A percentile compares a stretch with the other conserved stretches of the same genome.
These are phyloP conservation scores for Calidris pugnax DNA, from an alignment of 2,113 vertebrate genomes.

Conservation along the genomic window DNA sequence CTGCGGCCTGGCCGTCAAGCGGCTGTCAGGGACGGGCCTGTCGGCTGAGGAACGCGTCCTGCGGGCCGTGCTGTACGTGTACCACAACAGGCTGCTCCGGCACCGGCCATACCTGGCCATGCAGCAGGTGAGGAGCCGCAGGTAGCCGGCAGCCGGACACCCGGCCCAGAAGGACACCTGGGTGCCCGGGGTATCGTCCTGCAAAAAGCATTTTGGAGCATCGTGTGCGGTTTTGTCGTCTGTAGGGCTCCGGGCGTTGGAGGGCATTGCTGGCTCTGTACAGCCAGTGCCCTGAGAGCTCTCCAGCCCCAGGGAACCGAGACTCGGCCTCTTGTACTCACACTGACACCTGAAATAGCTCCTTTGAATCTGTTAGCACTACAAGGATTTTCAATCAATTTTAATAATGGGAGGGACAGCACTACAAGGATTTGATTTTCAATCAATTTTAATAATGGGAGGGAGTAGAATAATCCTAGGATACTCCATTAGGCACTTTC, in stretches of 20 bases:
- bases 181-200: accelerated
- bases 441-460: neutral
- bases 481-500: neutral
- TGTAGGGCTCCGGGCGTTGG: accelerated
- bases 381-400: neutral
- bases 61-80: conserved; percentile 71
- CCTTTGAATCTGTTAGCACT: neutral
- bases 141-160: too few species aligned
- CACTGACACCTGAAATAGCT: accelerated
- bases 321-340: accelerated
- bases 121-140: conserved; percentile 72
- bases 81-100: conserved; percentile 68
- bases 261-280: neutral
- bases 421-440: neutral
- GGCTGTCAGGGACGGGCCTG: conserved; percentile 48
- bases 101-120: conserved; percentile 76
- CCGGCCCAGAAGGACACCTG: neutral
- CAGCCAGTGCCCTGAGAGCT: accelerated
- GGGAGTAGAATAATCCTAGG: neutral
- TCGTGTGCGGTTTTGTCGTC: accelerated
- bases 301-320: neutral
- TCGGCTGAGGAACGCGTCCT: conserved; percentile 68
- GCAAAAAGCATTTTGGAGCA: too few species aligned
- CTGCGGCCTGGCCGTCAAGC: neutral
- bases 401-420: too few species aligned